Conservation (phyloP, 2,888 invertebrate species). For the Neoascia interrupta region DNA sequence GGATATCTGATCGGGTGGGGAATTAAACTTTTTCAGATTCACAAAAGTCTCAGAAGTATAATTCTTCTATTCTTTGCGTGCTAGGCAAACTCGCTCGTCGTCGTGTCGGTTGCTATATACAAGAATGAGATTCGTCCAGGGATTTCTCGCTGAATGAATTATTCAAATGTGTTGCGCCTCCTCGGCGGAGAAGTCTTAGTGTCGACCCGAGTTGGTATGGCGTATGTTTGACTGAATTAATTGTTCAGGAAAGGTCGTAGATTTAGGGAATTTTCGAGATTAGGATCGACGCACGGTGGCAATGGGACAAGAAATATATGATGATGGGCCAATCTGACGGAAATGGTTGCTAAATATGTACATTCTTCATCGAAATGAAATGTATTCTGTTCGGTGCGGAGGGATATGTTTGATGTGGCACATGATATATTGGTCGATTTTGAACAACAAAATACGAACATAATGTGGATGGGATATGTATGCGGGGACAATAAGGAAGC, state of each 20-base stretch:
- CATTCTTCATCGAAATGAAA: too few species aligned
- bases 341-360: too few species aligned
- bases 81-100: constrained; percentile 7
- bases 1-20: constrained; percentile 30
- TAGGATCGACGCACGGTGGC: constrained; percentile 50
- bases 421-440: too few species aligned
- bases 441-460: too few species aligned
- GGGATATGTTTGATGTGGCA: too few species aligned
- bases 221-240: constrained; percentile 61
- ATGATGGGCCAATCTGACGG: not conserved
- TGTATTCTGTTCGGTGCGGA: too few species aligned
- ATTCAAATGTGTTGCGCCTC: constrained; percentile 52
- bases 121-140: constrained; percentile 64
- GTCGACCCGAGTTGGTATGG: constrained; percentile 23
- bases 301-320: constrained; percentile 8
- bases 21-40: constrained; percentile 58
- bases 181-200: too few species aligned
- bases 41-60: constrained; percentile 59
- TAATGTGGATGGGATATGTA: too few species aligned
- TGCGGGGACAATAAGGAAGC: too few species aligned
- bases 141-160: constrained; percentile 65
- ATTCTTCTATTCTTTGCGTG: constrained; percentile 48
- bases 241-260: constrained; percentile 57
- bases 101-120: too few species aligned
- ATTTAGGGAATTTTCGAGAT: constrained; percentile 52